Conservation (phyloP, 1,140 invertebrate species). For the Mylabris phalerata region DNA sequence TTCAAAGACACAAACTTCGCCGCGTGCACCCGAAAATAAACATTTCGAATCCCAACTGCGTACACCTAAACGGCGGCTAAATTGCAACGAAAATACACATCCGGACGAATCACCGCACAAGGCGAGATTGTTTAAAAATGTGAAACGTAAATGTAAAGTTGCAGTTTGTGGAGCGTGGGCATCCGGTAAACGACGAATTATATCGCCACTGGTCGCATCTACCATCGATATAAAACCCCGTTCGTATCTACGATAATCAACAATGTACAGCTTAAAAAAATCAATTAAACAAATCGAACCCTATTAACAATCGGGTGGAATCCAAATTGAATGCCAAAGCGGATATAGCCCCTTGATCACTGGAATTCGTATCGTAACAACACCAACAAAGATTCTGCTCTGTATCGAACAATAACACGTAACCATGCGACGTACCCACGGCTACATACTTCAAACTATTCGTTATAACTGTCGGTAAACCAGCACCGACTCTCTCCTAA, state of each 20-base stretch:
- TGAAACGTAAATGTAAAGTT: constrained; percentile 77
- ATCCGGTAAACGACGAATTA: constrained; percentile 74
- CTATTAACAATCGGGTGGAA: constrained; percentile 75
- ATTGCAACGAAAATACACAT: constrained; percentile 93
- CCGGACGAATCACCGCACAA: constrained; percentile 92
- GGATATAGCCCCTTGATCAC: constrained; percentile 75
- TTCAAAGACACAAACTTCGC: constrained; percentile 88
- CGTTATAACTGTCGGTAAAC: constrained; percentile 74
- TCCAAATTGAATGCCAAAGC: constrained; percentile 82
- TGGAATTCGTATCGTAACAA: constrained; percentile 58
- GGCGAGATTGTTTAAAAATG: constrained; percentile 49
- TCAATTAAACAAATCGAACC: constrained; percentile 42
- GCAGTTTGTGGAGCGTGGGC: constrained; percentile 82
- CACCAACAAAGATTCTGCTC: constrained; percentile 82
- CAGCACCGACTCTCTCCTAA: constrained; percentile 82
- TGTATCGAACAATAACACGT: constrained; percentile 82
- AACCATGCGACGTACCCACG: constrained; percentile 88
- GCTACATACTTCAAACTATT: constrained; percentile 73
- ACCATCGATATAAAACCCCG: constrained; percentile 81
- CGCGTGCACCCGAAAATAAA: constrained; percentile 87
- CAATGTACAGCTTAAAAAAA: constrained; percentile 1
- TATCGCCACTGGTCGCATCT: constrained; percentile 67
- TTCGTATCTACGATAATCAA: constrained; percentile 50
- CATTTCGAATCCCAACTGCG: constrained; percentile 82
- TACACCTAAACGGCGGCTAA: constrained; percentile 83